These are phyloP conservation scores for Hirtodrosophila duncani DNA, from an alignment of 2,888 invertebrate species.

Conservation along the genomic window DNA sequence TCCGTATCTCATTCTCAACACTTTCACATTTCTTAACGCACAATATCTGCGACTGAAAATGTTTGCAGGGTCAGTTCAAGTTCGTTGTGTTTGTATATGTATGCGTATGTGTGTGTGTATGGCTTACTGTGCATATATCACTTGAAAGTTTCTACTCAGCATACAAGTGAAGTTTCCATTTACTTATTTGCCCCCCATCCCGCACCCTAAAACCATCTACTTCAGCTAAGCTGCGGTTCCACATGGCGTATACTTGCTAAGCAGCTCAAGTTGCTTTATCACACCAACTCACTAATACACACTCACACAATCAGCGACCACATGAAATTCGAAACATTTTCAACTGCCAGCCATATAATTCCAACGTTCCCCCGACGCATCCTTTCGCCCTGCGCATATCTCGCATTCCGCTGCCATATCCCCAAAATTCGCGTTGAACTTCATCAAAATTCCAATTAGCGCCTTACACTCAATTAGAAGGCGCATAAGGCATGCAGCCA, in stretches of 20 bases:
- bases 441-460: constrained; percentile 70
- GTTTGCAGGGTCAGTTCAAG: no score
- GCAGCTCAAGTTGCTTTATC: constrained; percentile 48
- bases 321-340: constrained; percentile 66
- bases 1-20: no score
- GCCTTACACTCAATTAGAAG: constrained; percentile 70
- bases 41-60: no score
- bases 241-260: constrained; percentile 56
- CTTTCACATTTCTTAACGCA: no score
- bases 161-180: no score
- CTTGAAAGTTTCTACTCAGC: no score
- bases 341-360: constrained; percentile 67
- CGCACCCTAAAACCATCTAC: not conserved
- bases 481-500: constrained; percentile 46
- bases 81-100: no score
- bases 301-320: constrained; percentile 43
- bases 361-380: constrained; percentile 26
- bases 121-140: no score
- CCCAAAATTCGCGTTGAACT: constrained; percentile 65
- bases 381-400: not conserved
- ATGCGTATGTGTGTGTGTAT: no score
- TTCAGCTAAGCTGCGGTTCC: constrained; percentile 15
- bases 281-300: constrained; percentile 37
- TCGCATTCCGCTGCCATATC: constrained; percentile 10
- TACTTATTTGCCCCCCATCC: no score